Evolutionary conservation across 2,113 vertebrate genomes (phyloP), one percentile per base, ranked within the genome.

Genomic region (Mirounga angustirostris): DNA sequence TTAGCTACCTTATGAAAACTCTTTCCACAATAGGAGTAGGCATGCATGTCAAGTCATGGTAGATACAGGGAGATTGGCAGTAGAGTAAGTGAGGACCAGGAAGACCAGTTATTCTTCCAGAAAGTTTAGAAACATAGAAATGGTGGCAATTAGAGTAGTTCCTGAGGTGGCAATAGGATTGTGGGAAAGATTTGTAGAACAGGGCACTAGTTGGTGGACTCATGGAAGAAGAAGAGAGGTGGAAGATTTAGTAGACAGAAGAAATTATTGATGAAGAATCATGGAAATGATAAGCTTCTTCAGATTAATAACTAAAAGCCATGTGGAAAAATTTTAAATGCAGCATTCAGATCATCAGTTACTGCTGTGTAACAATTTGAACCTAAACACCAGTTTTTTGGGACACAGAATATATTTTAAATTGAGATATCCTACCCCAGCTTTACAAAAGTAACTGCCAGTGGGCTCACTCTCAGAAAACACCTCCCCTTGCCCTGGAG

Each of bases 401-500:
- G 46, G n/a, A 71, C 19, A 76, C 11, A 85, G 58, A 89, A 89
- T 10, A 30, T 36, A 50, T 76, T 78, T 76, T 63, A 73, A 71
- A 65, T 56, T 24, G 15, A 80, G 54, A 59, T 59, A 40, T 80
- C 26, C 16, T n/a, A 15, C 4, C 6, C 11, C 80, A 52, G 4
- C 21, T 59, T 80, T 71, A 7, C 26, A 61, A 78, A 58, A 46
- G 14, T 50, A 73, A 86, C 71, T 18, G 67, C 40, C 43, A 78
- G 5, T 36, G 33, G 28, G 28, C 7, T 59, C 15, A 33, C 40
- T 46, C 58, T 58, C 24, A 89, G 69, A 94, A 89, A 59, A 58
- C 21, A 9, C 2, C 28, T 33, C 21, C 0, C 7, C 2, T n/a
- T 52, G 0, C 5, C 11, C 26, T 6, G 26, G 12, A 4, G 2